Evolutionary conservation across 2,113 vertebrate species (phyloP).

Genomic region (Nothobranchius furzeri): DNA sequence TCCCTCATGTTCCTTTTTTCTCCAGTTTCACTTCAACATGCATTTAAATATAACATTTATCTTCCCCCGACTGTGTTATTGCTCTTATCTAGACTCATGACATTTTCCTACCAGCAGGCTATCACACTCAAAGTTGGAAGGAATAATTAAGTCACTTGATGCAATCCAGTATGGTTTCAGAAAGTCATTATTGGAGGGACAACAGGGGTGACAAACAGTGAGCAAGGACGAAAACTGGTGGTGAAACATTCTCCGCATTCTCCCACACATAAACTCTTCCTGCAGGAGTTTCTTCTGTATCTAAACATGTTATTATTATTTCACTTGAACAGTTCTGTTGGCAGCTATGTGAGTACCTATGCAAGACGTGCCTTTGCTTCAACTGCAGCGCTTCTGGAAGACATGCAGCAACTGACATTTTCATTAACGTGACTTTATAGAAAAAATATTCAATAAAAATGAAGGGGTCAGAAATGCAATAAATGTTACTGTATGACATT

Average conservation of each 20-base stretch:
- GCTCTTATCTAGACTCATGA: background rate
- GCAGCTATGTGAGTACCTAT: slow-evolving; percentile 7
- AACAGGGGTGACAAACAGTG: no score
- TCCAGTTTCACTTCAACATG: background rate
- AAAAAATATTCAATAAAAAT: slow-evolving; percentile 6
- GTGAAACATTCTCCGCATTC: no score
- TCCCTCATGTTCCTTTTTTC: background rate
- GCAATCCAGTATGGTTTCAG: background rate
- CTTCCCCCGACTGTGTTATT: background rate
- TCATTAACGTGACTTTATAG: slow-evolving; percentile 17
- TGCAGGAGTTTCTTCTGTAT: no score
- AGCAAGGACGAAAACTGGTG: no score
- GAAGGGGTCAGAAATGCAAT: background rate
- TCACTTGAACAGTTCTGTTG: background rate
- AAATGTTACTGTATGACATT: background rate
- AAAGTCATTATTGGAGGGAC: background rate
- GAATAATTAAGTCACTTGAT: slow-evolving; percentile 2
- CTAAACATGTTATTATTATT: slow-evolving; percentile 5
- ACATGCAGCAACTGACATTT: slow-evolving; percentile 17
- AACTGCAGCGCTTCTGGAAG: slow-evolving; percentile 17
- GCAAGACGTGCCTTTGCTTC: slow-evolving; percentile 14
- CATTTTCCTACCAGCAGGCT: background rate
- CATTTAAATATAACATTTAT: background rate
- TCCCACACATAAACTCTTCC: no score
- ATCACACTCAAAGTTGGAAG: background rate